Conservation (phyloP, 2,797 vertebrate species). For the Propithecus deckenii region DNA sequence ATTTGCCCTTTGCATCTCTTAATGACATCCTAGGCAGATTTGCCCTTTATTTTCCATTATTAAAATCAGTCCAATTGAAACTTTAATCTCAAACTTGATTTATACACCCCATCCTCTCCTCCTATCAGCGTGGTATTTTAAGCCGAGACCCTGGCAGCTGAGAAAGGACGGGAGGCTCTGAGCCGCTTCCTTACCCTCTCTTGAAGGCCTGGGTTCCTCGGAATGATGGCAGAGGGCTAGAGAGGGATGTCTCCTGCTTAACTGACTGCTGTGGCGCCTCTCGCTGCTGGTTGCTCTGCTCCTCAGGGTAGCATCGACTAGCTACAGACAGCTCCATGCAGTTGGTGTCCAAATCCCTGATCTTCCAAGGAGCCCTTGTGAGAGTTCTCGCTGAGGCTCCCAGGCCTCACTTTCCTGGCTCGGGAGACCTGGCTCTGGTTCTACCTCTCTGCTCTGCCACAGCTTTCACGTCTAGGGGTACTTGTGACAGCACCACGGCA, state of each 20-base stretch:
- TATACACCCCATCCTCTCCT: neutral
- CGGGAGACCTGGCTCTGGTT: neutral
- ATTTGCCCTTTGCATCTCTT: neutral
- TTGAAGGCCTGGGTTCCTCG: neutral
- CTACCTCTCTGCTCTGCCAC: neutral
- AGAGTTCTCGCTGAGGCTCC: neutral
- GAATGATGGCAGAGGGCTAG: neutral
- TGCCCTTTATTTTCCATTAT: neutral
- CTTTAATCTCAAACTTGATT: neutral
- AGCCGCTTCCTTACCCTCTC: neutral
- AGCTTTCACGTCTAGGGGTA: neutral
- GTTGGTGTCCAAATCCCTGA: neutral
- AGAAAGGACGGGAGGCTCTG: neutral
- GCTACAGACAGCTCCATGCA: neutral
- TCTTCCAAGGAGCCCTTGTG: neutral
- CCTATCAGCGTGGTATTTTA: neutral
- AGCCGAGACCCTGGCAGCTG: neutral
- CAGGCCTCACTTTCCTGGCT: neutral
- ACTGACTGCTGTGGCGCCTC: neutral
- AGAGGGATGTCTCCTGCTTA: neutral
- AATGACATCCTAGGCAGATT: neutral
- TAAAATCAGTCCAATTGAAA: neutral
- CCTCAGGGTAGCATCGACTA: neutral
- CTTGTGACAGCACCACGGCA: rapidly evolving
- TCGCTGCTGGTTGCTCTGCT: neutral